A percentile compares a stretch with the other conserved stretches of the same genome.
Evolutionary conservation across 1,140 invertebrate genomes (phyloP).

Genomic region (Hylyphantes graminicola): DNA sequence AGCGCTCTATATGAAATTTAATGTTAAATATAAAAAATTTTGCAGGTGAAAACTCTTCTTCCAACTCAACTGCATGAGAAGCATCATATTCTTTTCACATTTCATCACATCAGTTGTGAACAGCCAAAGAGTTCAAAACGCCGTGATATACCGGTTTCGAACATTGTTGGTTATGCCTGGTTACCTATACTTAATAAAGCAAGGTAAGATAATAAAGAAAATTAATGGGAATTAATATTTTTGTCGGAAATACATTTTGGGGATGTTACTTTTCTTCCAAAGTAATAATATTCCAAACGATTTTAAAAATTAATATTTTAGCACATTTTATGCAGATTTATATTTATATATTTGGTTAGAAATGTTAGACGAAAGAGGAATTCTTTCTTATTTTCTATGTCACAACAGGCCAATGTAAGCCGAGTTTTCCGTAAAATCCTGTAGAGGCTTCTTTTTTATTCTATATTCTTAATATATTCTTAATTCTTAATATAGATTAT

Average conservation of each 20-base stretch:
- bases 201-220: slow-evolving; percentile 70
- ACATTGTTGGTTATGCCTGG: slow-evolving; percentile 92
- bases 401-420: not conserved
- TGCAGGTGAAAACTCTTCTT: slow-evolving; percentile 83
- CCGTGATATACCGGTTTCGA: slow-evolving; percentile 86
- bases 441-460: slow-evolving; percentile 10
- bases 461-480: slow-evolving; percentile 51
- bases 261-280: no score
- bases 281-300: no score
- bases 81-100: slow-evolving; percentile 89
- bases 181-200: slow-evolving; percentile 83
- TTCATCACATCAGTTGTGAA: slow-evolving; percentile 85
- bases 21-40: not conserved
- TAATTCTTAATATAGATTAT: slow-evolving; percentile 70
- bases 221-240: not conserved
- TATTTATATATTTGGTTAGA: not conserved
- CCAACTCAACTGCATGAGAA: slow-evolving; percentile 80
- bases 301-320: no score
- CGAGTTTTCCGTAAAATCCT: not conserved
- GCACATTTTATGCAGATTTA: no score
- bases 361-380: not conserved
- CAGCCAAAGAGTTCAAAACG: slow-evolving; percentile 72
- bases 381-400: not conserved
- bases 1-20: slow-evolving; percentile 26
- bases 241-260: no score